Conservation (phyloP, 2,113 vertebrate genomes). For the Seriola rivoliana region DNA sequence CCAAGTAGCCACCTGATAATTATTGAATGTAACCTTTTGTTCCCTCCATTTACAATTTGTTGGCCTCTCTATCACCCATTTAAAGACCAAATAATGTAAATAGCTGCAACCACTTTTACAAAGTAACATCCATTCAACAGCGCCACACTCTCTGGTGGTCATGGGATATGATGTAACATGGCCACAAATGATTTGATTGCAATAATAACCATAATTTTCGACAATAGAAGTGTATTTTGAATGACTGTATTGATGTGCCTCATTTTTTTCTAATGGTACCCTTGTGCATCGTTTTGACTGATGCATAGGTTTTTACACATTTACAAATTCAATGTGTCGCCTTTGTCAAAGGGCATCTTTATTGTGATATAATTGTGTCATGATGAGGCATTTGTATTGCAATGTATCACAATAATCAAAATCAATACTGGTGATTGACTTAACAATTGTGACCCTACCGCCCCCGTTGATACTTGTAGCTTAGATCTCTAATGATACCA, state of each 20-base stretch:
- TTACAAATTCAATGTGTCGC: background rate
- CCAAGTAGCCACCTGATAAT: too few relatives aligned
- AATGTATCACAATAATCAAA: background rate
- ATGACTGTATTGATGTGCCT: background rate
- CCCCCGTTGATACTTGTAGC: background rate
- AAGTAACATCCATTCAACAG: too few relatives aligned
- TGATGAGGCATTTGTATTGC: background rate
- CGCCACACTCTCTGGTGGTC: too few relatives aligned
- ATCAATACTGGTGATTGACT: constrained; percentile 11
- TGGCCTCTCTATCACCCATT: background rate
- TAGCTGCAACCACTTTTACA: too few relatives aligned
- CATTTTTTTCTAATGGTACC: background rate
- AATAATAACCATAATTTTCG: too few relatives aligned
- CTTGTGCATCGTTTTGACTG: background rate
- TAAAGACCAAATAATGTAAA: background rate
- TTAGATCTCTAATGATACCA: background rate
- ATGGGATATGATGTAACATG: too few relatives aligned
- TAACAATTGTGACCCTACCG: background rate
- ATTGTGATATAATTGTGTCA: background rate
- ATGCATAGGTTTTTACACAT: background rate
- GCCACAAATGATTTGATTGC: too few relatives aligned
- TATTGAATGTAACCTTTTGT: too few relatives aligned
- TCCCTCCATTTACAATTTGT: too few relatives aligned
- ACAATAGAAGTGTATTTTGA: background rate
- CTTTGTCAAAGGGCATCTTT: background rate